Evolutionary conservation across 2,113 vertebrate genomes (phyloP).

Genomic region (Hyaena hyaena): DNA sequence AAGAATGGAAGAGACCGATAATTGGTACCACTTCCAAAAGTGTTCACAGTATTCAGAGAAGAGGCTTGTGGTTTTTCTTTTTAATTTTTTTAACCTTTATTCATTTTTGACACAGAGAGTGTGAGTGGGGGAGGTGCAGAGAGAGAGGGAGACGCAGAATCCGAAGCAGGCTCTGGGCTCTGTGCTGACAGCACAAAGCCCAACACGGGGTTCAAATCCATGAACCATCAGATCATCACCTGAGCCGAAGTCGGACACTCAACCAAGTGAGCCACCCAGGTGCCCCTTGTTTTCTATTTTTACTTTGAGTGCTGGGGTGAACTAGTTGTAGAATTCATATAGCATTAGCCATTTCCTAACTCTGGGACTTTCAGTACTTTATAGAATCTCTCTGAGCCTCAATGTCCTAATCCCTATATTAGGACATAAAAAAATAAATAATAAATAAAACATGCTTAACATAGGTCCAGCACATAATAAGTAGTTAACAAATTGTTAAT

Average conservation of each 20-base stretch:
- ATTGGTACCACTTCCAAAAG: not conserved
- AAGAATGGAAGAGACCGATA: conserved; percentile 12
- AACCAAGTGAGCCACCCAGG: too few species aligned
- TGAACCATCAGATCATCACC: too few species aligned
- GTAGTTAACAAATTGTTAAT: not conserved
- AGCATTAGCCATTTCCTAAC: not conserved
- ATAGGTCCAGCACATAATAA: not conserved
- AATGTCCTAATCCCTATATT: conserved; percentile 23
- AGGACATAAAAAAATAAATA: not conserved
- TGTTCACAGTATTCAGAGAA: not conserved
- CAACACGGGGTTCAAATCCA: too few species aligned
- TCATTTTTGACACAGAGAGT: too few species aligned
- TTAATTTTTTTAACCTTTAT: too few species aligned
- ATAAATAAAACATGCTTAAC: conserved; percentile 21
- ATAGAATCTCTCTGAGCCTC: conserved; percentile 37
- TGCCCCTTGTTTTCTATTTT: not conserved
- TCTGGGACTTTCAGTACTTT: not conserved
- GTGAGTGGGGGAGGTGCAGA: too few species aligned
- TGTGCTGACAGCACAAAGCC: too few species aligned
- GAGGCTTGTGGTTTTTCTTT: not conserved
- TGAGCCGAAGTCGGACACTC: too few species aligned
- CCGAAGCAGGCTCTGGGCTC: too few species aligned
- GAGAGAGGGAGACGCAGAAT: too few species aligned
- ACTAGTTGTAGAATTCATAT: not conserved
- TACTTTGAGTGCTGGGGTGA: not conserved